These are phyloP conservation scores for Ianthella basta DNA, from an alignment of 37 sponge, comb jelly and placozoan species.

Conservation along the genomic window DNA sequence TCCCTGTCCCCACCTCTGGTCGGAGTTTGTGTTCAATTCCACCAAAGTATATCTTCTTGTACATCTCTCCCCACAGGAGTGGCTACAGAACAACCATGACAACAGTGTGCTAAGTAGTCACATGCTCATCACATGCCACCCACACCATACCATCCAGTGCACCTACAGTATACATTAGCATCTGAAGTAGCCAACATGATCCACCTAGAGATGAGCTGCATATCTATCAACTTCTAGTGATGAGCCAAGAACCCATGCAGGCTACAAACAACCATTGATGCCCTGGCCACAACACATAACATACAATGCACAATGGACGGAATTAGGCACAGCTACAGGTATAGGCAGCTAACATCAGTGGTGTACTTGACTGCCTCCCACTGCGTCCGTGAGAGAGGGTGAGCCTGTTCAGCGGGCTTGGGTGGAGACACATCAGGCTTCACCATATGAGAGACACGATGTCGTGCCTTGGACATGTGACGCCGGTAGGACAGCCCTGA, in stretches of 20 bases:
- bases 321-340: too few relatives aligned
- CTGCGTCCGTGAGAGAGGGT: not conserved
- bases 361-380: conserved; percentile 1
- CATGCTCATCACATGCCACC: too few relatives aligned
- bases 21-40: conserved; percentile 65
- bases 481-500: conserved; percentile 91
- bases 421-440: conserved; percentile 10
- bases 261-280: too few relatives aligned
- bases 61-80: conserved; percentile 36
- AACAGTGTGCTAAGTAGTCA: not conserved
- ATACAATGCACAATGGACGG: too few relatives aligned
- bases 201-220: too few relatives aligned
- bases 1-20: conserved; percentile 56
- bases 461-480: conserved; percentile 72
- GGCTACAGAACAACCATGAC: not conserved
- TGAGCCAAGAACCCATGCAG: too few relatives aligned
- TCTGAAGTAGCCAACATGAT: too few relatives aligned
- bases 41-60: conserved; percentile 65
- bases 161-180: too few relatives aligned
- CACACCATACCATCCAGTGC: too few relatives aligned
- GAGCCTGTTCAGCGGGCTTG: not conserved
- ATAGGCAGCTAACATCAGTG: not conserved
- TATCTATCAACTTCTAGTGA: too few relatives aligned
- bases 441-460: conserved; percentile 72
- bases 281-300: too few relatives aligned